A percentile compares a stretch with the other conserved stretches of the same genome.
phyloP scores from a whole-genome alignment of 2,113 vertebrate genomes.

The Pitta sordida region DNA sequence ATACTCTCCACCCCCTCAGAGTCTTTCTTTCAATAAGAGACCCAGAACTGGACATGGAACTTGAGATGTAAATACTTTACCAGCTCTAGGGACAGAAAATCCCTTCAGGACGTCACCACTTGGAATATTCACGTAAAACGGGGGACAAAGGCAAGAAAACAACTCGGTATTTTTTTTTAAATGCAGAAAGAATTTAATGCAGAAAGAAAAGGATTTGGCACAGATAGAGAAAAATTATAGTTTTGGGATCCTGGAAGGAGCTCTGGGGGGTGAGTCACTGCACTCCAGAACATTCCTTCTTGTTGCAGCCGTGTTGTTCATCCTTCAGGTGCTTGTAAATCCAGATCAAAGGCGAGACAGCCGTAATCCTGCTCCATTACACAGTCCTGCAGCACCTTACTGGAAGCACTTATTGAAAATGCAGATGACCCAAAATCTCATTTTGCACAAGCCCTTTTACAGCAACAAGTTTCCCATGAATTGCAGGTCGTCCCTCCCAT shows the following conservation, averaged over 20 bases:
- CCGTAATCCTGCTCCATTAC: neutral
- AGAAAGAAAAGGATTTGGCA: neutral
- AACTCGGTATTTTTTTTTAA: neutral
- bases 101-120: neutral
- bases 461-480: neutral
- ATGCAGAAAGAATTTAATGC: constrained; percentile 13
- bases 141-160: neutral
- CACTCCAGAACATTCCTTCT: neutral
- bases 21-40: fast-evolving
- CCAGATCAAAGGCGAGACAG: constrained; percentile 26
- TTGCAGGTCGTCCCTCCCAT: fast-evolving
- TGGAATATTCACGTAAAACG: neutral
- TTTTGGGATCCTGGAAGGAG: neutral
- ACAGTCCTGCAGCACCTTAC: neutral
- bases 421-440: neutral
- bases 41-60: neutral
- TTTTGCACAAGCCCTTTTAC: neutral
- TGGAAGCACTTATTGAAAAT: neutral
- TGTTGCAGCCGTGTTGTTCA: neutral
- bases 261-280: neutral
- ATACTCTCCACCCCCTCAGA: neutral
- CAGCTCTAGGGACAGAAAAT: neutral
- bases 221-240: neutral
- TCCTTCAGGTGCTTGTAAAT: neutral
- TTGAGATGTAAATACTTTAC: neutral